phyloP scores from a whole-genome alignment of 1,140 invertebrate genomes.

The Tachypleus tridentatus region DNA sequence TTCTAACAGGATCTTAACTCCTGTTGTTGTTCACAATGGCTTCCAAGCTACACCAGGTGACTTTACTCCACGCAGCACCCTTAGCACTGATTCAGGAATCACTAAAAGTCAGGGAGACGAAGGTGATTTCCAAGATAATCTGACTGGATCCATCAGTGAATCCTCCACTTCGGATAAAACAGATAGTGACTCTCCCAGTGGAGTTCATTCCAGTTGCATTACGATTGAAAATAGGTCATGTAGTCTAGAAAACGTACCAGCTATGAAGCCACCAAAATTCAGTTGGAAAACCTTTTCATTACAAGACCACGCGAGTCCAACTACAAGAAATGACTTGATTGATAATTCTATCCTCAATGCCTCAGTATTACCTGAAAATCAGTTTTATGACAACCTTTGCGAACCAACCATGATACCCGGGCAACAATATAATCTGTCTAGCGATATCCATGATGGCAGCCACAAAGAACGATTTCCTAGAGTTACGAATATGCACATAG shows the following conservation, averaged over 20 bases:
- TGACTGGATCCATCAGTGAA: conserved; percentile 10
- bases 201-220: conserved; percentile 19
- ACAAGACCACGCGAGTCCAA: conserved; percentile 5
- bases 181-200: conserved; percentile 19
- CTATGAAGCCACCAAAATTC: background rate
- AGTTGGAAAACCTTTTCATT: conserved; percentile 17
- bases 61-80: background rate
- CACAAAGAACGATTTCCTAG: conserved; percentile 26
- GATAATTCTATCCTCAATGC: too few relatives aligned
- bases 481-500: conserved; percentile 27
- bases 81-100: conserved; percentile 3
- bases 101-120: conserved; percentile 20
- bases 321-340: too few relatives aligned
- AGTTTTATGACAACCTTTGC: conserved; percentile 1
- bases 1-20: too few relatives aligned
- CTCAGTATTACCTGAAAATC: background rate
- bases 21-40: too few relatives aligned
- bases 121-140: conserved; percentile 1
- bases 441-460: conserved; percentile 28
- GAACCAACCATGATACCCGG: conserved; percentile 51
- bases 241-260: conserved; percentile 14
- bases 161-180: conserved; percentile 5
- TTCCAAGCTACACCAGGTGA: too few relatives aligned
- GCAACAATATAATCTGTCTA: conserved; percentile 23
- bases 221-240: conserved; percentile 5